Evolutionary conservation across 2,888 invertebrate genomes (phyloP).

Genomic region (Corythucha ciliata): DNA sequence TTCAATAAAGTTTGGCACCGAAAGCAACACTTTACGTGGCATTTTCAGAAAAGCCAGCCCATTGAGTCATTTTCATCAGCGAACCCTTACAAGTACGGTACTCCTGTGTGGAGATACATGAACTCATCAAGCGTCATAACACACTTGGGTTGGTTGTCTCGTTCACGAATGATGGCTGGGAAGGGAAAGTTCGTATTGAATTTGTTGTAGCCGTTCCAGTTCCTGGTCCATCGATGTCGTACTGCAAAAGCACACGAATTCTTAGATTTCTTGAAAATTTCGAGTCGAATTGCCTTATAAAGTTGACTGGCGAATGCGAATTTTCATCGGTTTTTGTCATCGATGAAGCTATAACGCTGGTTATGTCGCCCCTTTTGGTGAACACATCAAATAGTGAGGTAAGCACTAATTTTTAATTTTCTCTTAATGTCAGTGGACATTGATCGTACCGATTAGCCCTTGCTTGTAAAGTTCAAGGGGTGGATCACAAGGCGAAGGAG

Average conservation of each 20-base stretch:
- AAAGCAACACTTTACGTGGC: slow-evolving; percentile 27
- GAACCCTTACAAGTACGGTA: slow-evolving; percentile 24
- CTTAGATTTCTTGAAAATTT: slow-evolving; percentile 16
- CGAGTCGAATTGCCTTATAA: slow-evolving; percentile 13
- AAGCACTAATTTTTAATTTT: neutral
- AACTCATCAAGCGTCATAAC: slow-evolving; percentile 22
- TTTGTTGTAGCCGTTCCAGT: neutral
- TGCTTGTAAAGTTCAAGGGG: no score
- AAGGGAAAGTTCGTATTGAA: neutral
- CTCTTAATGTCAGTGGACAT: no score
- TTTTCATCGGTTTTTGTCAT: neutral
- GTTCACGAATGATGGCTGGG: no score
- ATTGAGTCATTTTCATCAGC: slow-evolving; percentile 17
- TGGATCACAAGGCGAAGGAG: no score
- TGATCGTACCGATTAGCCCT: no score
- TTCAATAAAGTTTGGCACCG: slow-evolving; percentile 25
- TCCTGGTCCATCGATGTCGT: neutral
- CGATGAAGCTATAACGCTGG: slow-evolving; percentile 11
- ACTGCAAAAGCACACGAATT: slow-evolving; percentile 14
- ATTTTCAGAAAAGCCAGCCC: neutral
- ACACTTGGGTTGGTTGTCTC: slow-evolving; percentile 23
- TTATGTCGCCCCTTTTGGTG: slow-evolving; percentile 10
- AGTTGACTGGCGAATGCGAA: no score
- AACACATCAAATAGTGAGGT: slow-evolving; percentile 19
- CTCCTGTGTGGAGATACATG: slow-evolving; percentile 26